Evolutionary conservation across 2,888 invertebrate species (phyloP).

Genomic region (Agriopis leucophaearia): DNA sequence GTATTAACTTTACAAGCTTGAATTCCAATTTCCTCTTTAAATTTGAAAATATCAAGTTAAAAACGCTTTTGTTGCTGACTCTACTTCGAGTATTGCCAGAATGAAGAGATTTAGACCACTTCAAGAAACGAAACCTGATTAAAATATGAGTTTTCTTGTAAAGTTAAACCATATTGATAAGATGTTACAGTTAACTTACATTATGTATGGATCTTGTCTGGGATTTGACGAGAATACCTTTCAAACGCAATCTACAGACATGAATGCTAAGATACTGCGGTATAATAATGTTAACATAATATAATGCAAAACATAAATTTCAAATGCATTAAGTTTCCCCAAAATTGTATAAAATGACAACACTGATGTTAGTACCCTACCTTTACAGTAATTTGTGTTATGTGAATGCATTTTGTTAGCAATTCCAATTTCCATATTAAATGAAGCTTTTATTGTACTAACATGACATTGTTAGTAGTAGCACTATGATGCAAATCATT

Average conservation of each 20-base stretch:
- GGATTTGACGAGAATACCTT: background rate
- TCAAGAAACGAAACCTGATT: background rate
- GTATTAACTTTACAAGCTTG: no score
- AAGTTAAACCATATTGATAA: constrained; percentile 9
- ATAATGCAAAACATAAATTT: no score
- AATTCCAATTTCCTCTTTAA: no score
- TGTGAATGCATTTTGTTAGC: constrained; percentile 55
- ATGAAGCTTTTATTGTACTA: constrained; percentile 58
- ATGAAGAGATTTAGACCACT: background rate
- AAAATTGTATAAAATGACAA: constrained; percentile 9
- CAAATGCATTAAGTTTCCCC: background rate
- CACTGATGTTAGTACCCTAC: constrained; percentile 39
- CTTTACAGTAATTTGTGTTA: constrained; percentile 59
- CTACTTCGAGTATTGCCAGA: background rate
- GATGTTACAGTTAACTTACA: constrained; percentile 2
- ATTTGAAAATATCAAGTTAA: no score
- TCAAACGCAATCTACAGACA: background rate
- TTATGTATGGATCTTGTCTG: background rate
- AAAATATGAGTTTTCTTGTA: background rate
- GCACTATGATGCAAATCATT: background rate
- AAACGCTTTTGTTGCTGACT: background rate
- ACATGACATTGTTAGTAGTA: constrained; percentile 41
- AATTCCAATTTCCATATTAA: constrained; percentile 63
- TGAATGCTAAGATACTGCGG: background rate
- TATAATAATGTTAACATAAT: no score